Evolutionary conservation across 1,140 invertebrate species (phyloP).

Genomic region (Vanessa tameamea): DNA sequence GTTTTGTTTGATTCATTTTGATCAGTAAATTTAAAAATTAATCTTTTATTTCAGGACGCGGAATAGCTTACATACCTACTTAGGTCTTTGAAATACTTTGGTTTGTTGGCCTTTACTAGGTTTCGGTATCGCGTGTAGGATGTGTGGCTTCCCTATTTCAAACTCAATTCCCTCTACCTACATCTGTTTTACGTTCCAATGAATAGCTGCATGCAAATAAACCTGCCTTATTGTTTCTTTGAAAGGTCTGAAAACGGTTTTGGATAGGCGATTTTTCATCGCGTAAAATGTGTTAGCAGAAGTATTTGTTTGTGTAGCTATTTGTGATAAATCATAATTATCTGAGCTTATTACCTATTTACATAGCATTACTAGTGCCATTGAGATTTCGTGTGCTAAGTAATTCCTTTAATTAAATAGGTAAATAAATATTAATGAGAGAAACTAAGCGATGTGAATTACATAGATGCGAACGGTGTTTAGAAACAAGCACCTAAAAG

Average conservation of each 20-base stretch:
- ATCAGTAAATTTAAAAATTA: not conserved
- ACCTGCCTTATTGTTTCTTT: constrained; percentile 60
- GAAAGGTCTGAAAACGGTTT: constrained; percentile 35
- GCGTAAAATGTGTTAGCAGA: constrained; percentile 7
- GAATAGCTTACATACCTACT: too few relatives aligned
- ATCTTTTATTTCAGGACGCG: not conserved
- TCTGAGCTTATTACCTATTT: too few relatives aligned
- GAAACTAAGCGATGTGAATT: not conserved
- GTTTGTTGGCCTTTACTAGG: not conserved
- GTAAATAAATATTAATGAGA: too few relatives aligned
- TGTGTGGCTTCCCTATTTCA: constrained; percentile 26
- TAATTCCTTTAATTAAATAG: too few relatives aligned
- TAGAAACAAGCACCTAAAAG: constrained; percentile 24
- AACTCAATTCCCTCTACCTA: constrained; percentile 62
- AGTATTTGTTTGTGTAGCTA: not conserved
- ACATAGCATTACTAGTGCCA: too few relatives aligned
- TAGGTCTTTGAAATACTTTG: not conserved
- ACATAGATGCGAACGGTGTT: constrained; percentile 5
- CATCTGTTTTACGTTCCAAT: constrained; percentile 66
- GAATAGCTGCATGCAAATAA: constrained; percentile 69
- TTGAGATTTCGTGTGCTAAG: too few relatives aligned
- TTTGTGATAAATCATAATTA: too few relatives aligned
- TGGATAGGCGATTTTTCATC: constrained; percentile 32
- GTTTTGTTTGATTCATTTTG: not conserved
- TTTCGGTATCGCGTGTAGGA: not conserved